phyloP scores from a whole-genome alignment of 2,888 invertebrate genomes.

The Tenthredo amoena region DNA sequence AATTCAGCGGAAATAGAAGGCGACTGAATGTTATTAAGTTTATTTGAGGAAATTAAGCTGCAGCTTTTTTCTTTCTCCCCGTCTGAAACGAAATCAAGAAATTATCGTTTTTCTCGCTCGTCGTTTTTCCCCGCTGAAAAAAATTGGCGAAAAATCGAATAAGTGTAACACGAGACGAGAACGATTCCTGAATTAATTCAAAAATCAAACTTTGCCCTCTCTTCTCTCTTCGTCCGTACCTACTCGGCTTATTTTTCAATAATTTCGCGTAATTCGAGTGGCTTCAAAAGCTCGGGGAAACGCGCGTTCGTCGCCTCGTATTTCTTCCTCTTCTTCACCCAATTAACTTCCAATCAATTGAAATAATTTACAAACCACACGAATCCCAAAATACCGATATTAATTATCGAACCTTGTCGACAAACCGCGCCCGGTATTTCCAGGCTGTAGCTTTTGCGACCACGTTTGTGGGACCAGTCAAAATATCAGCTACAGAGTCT shows the following conservation, averaged over 20 bases:
- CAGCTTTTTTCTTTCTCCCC: neutral
- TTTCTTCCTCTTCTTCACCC: neutral
- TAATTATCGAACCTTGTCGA: neutral
- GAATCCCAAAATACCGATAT: neutral
- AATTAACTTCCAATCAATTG: conserved; percentile 15
- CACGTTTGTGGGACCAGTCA: neutral
- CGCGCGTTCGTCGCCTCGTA: neutral
- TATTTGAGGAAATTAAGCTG: conserved; percentile 12
- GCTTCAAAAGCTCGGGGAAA: neutral
- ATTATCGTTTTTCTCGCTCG: neutral
- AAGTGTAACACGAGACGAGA: neutral
- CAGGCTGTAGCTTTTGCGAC: neutral
- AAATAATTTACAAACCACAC: neutral
- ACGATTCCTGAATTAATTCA: neutral
- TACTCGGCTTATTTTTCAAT: neutral
- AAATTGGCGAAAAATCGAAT: neutral
- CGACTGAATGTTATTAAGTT: neutral
- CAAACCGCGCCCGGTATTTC: neutral
- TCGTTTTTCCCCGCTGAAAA: neutral
- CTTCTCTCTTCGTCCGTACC: neutral
- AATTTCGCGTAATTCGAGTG: neutral
- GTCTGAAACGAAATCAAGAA: neutral
- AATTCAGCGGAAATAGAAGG: conserved; percentile 18
- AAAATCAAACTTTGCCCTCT: neutral
- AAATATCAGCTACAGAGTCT: neutral